Evolutionary conservation across 2,113 vertebrate species (phyloP).

Genomic region (Cervus canadensis): DNA sequence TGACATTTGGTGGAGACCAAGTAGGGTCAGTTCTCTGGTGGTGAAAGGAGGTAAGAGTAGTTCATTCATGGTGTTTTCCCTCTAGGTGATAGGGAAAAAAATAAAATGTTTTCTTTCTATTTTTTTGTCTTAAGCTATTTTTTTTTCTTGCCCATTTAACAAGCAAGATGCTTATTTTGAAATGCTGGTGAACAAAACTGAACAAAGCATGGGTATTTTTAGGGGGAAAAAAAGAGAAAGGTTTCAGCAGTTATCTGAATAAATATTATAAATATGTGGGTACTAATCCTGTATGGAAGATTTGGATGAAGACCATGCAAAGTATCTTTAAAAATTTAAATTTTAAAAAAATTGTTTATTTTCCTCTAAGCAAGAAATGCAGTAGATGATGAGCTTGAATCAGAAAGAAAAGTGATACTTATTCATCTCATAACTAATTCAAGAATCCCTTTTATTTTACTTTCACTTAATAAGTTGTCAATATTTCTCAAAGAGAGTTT

Average conservation of each 20-base stretch:
- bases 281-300: not conserved
- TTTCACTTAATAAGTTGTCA: not conserved
- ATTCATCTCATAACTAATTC: not conserved
- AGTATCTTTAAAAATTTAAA: not conserved
- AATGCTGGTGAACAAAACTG: not conserved
- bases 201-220: not conserved
- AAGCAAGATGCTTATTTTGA: not conserved
- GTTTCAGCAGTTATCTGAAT: not conserved
- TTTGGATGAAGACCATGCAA: not conserved
- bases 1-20: not conserved
- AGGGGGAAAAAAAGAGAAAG: not conserved
- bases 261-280: not conserved
- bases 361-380: not conserved
- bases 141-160: not conserved
- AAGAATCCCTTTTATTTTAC: not conserved
- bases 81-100: not conserved
- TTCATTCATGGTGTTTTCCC: not conserved
- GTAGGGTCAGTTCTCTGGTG: not conserved
- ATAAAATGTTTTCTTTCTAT: not conserved
- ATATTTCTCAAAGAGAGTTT: not conserved
- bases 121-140: not conserved
- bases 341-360: not conserved
- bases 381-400: not conserved
- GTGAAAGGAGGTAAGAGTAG: not conserved
- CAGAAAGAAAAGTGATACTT: not conserved